Percentiles rank a stretch among this genome's conserved stretches.
Conservation (phyloP, 2,888 invertebrate species). For the Drosophila lacicola region DNA sequence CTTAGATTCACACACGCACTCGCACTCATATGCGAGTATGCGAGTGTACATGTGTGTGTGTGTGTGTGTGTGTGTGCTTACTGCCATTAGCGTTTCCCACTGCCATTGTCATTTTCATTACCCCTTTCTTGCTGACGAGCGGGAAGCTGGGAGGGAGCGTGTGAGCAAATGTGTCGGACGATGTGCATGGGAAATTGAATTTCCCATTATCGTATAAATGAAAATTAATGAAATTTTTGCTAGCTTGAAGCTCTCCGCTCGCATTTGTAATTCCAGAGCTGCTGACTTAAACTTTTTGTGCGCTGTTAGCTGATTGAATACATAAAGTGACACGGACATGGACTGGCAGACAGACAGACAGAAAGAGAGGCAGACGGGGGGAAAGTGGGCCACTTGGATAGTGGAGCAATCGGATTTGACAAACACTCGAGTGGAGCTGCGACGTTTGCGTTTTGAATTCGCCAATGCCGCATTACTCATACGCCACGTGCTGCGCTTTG, state of each 20-base stretch:
- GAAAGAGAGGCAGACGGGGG: neutral
- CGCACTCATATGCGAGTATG: neutral
- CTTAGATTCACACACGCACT: neutral
- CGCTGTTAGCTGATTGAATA: constrained; percentile 67
- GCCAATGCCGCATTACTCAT: constrained; percentile 60
- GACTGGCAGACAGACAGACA: neutral
- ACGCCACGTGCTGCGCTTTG: constrained; percentile 62
- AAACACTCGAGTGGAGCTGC: constrained; percentile 21
- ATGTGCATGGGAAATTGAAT: constrained; percentile 67
- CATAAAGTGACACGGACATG: constrained; percentile 44
- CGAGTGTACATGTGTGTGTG: neutral
- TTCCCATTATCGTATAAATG: constrained; percentile 73
- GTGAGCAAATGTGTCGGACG: constrained; percentile 39
- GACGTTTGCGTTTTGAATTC: constrained; percentile 39
- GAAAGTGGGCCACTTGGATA: neutral
- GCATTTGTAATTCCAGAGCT: constrained; percentile 45
- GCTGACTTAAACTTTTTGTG: constrained; percentile 38
- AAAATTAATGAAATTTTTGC: constrained; percentile 69
- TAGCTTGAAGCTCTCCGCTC: constrained; percentile 31
- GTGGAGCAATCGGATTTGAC: constrained; percentile 3
- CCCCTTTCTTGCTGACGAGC: constrained; percentile 44
- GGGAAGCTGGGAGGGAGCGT: neutral
- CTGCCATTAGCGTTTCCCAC: constrained; percentile 68
- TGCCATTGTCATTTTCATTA: constrained; percentile 58
- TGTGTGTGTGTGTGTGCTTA: constrained; percentile 8